These are phyloP conservation scores for Tinea semifulvella DNA, from an alignment of 2,888 invertebrate genomes.

Conservation along the genomic window DNA sequence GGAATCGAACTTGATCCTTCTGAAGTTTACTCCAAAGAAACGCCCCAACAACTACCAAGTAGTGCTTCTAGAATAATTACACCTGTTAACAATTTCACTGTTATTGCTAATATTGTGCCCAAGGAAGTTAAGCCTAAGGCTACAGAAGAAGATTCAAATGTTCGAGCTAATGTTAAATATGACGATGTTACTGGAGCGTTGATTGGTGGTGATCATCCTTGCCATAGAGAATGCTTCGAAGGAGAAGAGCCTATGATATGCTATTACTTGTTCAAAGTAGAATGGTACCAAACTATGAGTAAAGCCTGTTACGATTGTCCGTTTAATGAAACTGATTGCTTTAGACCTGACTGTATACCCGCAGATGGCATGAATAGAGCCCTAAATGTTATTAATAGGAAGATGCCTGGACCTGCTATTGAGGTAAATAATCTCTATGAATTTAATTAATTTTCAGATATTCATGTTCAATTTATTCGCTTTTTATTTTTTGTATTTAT, in stretches of 20 bases:
- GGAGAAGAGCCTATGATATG: constrained; percentile 73
- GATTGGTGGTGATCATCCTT: constrained; percentile 62
- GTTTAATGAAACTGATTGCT: constrained; percentile 76
- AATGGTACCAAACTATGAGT: constrained; percentile 86
- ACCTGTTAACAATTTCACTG: constrained; percentile 30
- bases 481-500: too few species aligned
- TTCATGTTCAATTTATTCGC: too few species aligned
- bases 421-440: constrained; percentile 78
- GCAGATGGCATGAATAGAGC: constrained; percentile 83
- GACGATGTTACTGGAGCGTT: constrained; percentile 55
- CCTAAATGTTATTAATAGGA: constrained; percentile 82
- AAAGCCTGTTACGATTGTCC: constrained; percentile 91
- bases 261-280: constrained; percentile 76
- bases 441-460: too few species aligned
- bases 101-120: constrained; percentile 30
- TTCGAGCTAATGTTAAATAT: constrained; percentile 43
- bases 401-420: constrained; percentile 87
- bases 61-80: constrained; percentile 50
- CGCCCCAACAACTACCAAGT: constrained; percentile 27
- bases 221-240: constrained; percentile 71
- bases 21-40: constrained; percentile 16
- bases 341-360: constrained; percentile 80
- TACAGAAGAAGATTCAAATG: constrained; percentile 28
- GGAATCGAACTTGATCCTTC: constrained; percentile 20
- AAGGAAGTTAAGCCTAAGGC: constrained; percentile 26